These are phyloP conservation scores for Phylloscopus trochiloides DNA, from an alignment of 2,113 vertebrate species.

Conservation along the genomic window DNA sequence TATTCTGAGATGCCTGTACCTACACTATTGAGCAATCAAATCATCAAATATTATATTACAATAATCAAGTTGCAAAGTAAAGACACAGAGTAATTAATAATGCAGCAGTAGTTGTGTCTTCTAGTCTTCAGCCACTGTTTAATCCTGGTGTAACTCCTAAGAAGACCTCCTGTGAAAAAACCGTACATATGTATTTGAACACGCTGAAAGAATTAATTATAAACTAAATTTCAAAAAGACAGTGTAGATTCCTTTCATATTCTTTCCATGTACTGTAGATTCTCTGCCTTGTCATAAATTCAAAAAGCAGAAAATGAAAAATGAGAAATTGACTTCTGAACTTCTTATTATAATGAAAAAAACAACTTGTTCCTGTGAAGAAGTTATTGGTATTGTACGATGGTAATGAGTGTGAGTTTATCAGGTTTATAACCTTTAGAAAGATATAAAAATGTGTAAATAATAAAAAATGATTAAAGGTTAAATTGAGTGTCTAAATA, in stretches of 20 bases:
- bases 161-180: not conserved
- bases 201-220: not conserved
- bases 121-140: not conserved
- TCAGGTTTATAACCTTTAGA: slow-evolving; percentile 31
- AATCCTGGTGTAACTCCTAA: not conserved
- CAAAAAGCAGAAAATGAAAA: not conserved
- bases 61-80: not conserved
- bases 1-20: not conserved
- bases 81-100: not conserved
- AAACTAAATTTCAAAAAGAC: not conserved
- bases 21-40: not conserved
- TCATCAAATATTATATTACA: not conserved
- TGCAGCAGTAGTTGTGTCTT: not conserved
- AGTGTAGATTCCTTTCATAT: not conserved
- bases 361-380: not conserved
- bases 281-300: not conserved
- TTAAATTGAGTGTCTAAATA: not conserved
- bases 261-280: not conserved
- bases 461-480: not conserved
- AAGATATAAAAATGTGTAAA: not conserved
- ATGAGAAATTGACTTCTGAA: not conserved
- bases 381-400: not conserved
- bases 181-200: not conserved
- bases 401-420: not conserved
- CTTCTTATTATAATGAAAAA: not conserved